Percentiles rank a stretch among this genome's conserved stretches.
Evolutionary conservation across 2,888 invertebrate genomes (phyloP).

Genomic region (Thera obeliscata): DNA sequence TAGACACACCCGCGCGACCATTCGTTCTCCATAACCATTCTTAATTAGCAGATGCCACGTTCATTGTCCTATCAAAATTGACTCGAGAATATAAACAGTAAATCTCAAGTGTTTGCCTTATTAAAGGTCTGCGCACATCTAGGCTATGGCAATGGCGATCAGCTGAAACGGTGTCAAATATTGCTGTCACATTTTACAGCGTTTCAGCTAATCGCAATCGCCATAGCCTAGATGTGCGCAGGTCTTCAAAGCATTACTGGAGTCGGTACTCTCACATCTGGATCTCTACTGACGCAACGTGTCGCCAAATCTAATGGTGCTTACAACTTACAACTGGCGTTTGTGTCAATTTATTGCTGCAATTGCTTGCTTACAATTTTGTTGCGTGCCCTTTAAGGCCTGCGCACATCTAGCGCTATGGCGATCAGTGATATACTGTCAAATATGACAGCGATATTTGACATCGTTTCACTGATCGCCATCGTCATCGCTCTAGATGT

Average conservation of each 20-base stretch:
- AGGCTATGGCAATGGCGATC: too few species aligned
- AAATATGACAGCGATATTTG: too few species aligned
- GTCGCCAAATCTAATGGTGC: neutral
- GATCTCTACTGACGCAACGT: neutral
- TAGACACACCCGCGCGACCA: slow-evolving; percentile 39
- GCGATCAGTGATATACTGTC: too few species aligned
- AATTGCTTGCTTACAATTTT: neutral
- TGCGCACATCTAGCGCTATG: too few species aligned
- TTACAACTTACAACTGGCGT: neutral
- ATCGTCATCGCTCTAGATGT: too few species aligned
- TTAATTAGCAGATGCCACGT: slow-evolving; percentile 41
- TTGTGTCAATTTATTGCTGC: neutral
- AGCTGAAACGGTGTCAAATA: too few species aligned
- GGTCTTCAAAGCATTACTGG: slow-evolving; percentile 16
- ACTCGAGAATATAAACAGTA: slow-evolving; percentile 28
- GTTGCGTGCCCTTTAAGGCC: too few species aligned
- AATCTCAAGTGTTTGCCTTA: slow-evolving; percentile 26
- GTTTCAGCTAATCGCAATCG: too few species aligned
- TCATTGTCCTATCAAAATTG: slow-evolving; percentile 34
- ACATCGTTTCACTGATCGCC: too few species aligned
- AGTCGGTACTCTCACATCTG: slow-evolving; percentile 37
- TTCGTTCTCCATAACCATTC: slow-evolving; percentile 28
- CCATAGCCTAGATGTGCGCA: too few species aligned
- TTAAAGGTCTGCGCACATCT: neutral
- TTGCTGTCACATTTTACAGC: too few species aligned